Percentiles rank a stretch among this genome's conserved stretches.
phyloP scores from a whole-genome alignment of 2,888 invertebrate genomes.

The Ophion ventricosus region DNA sequence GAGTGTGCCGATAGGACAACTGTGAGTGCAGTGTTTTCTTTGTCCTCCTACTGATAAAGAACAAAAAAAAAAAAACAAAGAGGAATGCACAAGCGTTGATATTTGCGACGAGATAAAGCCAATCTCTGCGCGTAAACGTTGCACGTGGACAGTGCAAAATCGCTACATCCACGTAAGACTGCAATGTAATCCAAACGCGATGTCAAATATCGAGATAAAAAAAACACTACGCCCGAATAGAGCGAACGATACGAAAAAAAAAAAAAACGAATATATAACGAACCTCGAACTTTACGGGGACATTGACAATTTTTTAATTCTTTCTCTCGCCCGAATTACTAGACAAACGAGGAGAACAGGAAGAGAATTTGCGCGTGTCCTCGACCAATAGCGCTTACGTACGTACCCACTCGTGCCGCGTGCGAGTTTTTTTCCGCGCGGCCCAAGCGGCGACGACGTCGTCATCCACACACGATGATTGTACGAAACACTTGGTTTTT shows the following conservation, averaged over 20 bases:
- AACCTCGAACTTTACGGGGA: background rate
- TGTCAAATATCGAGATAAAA: constrained; percentile 1
- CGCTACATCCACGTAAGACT: background rate
- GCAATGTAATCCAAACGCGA: background rate
- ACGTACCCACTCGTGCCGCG: constrained; percentile 70
- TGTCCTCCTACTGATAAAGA: background rate
- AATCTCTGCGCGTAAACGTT: constrained; percentile 4
- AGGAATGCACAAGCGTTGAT: background rate
- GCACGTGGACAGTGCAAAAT: constrained; percentile 15
- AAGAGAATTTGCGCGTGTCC: constrained; percentile 14
- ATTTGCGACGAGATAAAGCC: background rate
- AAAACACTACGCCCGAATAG: background rate
- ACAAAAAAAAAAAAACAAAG: background rate
- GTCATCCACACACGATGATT: too few species aligned
- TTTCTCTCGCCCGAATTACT: background rate
- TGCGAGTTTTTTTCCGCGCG: constrained; percentile 48
- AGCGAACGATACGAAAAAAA: background rate
- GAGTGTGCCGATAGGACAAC: background rate
- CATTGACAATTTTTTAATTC: background rate
- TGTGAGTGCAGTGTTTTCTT: background rate
- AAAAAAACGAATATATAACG: background rate
- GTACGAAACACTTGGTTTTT: background rate
- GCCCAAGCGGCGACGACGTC: constrained; percentile 35
- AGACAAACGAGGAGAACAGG: background rate
- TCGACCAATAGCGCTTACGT: constrained; percentile 53